Base-by-base conservation (phyloP, 2,797 vertebrate species). In the Sorex maritimensis region DNA sequence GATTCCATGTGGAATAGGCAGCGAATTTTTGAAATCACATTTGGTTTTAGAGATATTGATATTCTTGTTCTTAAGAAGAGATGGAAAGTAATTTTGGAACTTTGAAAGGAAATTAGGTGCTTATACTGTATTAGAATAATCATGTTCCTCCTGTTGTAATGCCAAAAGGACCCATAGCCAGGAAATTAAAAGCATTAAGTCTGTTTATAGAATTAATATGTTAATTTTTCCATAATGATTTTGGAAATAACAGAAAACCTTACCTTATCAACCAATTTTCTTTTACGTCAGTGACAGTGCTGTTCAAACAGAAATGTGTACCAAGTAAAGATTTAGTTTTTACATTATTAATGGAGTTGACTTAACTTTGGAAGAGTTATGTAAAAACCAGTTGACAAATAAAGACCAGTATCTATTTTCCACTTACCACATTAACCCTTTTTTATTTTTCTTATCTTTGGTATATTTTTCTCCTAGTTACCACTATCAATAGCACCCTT, bases 221-320 rank as follows among this genome's bases (percentile, higher is more conserved):
- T 81, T 95, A 92, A 49, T 94, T 96, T 96, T 95, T 90, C 94
- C 95, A 81, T 92, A 90, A 63, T 95, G 67, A 94, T 80, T 95
- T 86, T 30, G 69, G 68, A 90, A 90, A 90, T 75, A 94, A 80
- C 92, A 90, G 78, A 49, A n/a, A 90, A 75, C 72, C 65, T 94
- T 83, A 55, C 63, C 86, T 94, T 94, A 94, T 96, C 92, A 88
- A 67, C 73, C 44, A 26, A 80, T 94, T 93, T 94, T 94, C 75
- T 92, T 81, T 95, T 88, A 94, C 88, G 67, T 97, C 95, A 96
- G 11, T 92, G 90, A 85, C 86, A 86, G 67, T 95, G 72, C 91
- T 95, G 44, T 93, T 93, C 92, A 96, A 96, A 96, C 83, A 96
- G 49, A 55, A 85, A 65, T 95, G 78, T 65, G 75, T 90, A 77